phyloP scores from a whole-genome alignment of 2,797 vertebrate genomes.

The Myripristis jacobus region DNA sequence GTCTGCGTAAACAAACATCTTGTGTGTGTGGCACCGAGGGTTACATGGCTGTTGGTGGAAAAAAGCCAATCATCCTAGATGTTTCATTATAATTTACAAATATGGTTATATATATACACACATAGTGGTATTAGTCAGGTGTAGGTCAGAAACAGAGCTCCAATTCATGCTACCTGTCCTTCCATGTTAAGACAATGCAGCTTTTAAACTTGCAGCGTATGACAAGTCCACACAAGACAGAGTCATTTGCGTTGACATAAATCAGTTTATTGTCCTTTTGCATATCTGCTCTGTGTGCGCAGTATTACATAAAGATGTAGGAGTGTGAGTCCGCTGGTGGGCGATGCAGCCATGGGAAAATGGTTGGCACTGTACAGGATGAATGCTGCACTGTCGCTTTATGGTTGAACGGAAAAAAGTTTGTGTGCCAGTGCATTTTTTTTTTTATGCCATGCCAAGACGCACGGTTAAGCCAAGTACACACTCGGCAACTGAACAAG shows the following conservation, averaged over 20 bases:
- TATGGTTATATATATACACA: slow-evolving; percentile 3
- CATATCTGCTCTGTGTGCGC: slow-evolving; percentile 30
- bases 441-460: slow-evolving; percentile 24
- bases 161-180: slow-evolving; percentile 1
- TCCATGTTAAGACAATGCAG: background rate
- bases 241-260: slow-evolving; percentile 37
- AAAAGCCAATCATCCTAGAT: slow-evolving; percentile 28
- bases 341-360: slow-evolving; percentile 1
- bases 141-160: slow-evolving; percentile 16
- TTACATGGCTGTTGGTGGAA: background rate
- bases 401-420: slow-evolving; percentile 17
- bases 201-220: background rate
- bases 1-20: slow-evolving; percentile 23
- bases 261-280: slow-evolving; percentile 66
- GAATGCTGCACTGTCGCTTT: background rate
- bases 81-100: slow-evolving; percentile 36
- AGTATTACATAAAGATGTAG: slow-evolving; percentile 44
- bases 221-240: slow-evolving; percentile 24
- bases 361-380: slow-evolving; percentile 27
- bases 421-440: slow-evolving; percentile 20
- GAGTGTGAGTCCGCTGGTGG: slow-evolving; percentile 7
- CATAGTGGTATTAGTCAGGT: slow-evolving; percentile 8
- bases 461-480: slow-evolving; percentile 4
- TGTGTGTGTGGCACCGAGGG: slow-evolving; percentile 7
- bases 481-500: slow-evolving; percentile 10